These are phyloP conservation scores for Drosophila watanabei DNA, from an alignment of 1,140 invertebrate species.

Conservation along the genomic window DNA sequence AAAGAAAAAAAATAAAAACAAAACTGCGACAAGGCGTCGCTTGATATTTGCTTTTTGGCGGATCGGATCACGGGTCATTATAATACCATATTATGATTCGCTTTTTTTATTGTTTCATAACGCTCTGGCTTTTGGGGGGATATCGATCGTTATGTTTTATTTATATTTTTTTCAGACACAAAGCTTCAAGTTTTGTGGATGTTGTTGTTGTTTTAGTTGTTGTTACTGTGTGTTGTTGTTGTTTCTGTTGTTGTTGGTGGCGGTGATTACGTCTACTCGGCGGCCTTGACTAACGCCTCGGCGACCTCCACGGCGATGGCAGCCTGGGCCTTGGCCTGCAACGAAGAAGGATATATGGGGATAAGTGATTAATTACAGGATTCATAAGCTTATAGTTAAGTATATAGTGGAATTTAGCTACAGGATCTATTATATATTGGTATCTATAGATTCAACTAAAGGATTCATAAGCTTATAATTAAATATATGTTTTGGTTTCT, in stretches of 20 bases:
- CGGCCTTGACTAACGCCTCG: constrained; percentile 96
- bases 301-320: constrained; percentile 97
- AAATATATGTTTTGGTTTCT: not conserved
- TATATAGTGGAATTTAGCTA: too few relatives aligned
- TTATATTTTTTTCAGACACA: constrained; percentile 60
- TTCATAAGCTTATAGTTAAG: not conserved
- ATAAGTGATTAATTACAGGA: not conserved
- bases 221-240: constrained; percentile 43
- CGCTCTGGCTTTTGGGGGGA: constrained; percentile 42
- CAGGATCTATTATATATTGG: too few relatives aligned
- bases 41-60: constrained; percentile 37
- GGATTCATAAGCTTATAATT: not conserved
- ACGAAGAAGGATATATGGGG: constrained; percentile 3
- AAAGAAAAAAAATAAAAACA: constrained; percentile 9
- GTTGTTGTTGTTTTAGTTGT: constrained; percentile 34
- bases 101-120: constrained; percentile 78
- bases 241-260: constrained; percentile 36
- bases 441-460: not conserved
- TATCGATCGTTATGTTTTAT: constrained; percentile 67
- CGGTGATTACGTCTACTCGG: constrained; percentile 87
- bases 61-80: constrained; percentile 47
- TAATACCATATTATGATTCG: constrained; percentile 69
- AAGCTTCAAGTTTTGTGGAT: constrained; percentile 50
- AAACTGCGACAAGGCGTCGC: constrained; percentile 20
- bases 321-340: constrained; percentile 95